Conservation (phyloP, 1,140 invertebrate species). For the Rhopalosiphum maidis region DNA sequence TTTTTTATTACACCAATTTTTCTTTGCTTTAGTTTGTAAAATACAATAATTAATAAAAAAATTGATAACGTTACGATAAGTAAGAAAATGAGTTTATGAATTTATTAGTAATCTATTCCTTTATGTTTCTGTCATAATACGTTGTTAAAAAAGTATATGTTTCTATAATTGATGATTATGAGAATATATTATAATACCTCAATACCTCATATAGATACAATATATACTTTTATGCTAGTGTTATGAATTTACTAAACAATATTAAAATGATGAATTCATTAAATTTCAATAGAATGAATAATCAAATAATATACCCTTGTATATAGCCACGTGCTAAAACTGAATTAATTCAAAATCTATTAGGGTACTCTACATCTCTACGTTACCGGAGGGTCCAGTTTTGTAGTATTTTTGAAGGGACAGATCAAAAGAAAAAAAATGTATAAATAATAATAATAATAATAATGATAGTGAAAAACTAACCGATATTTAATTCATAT, state of each 20-base stretch:
- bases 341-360: slow-evolving; percentile 55
- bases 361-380: slow-evolving; percentile 37
- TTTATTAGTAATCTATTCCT: no score
- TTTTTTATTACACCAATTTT: background rate
- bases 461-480: slow-evolving; percentile 16
- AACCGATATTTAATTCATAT: slow-evolving; percentile 44
- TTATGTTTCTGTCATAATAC: background rate
- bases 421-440: slow-evolving; percentile 49
- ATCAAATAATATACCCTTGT: slow-evolving; percentile 35
- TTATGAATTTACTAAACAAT: background rate
- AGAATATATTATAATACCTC: background rate
- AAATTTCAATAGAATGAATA: slow-evolving; percentile 28
- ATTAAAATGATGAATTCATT: background rate
- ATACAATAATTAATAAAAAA: background rate
- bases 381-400: slow-evolving; percentile 31
- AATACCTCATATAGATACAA: background rate
- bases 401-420: slow-evolving; percentile 41
- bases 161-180: background rate
- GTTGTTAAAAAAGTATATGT: background rate
- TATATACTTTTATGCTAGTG: background rate
- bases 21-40: background rate
- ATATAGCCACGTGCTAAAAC: slow-evolving; percentile 45
- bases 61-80: background rate
- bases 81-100: no score
- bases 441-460: slow-evolving; percentile 44